These are phyloP conservation scores for Lasiurus cinereus DNA, from an alignment of 2,113 vertebrate species.

Conservation along the genomic window DNA sequence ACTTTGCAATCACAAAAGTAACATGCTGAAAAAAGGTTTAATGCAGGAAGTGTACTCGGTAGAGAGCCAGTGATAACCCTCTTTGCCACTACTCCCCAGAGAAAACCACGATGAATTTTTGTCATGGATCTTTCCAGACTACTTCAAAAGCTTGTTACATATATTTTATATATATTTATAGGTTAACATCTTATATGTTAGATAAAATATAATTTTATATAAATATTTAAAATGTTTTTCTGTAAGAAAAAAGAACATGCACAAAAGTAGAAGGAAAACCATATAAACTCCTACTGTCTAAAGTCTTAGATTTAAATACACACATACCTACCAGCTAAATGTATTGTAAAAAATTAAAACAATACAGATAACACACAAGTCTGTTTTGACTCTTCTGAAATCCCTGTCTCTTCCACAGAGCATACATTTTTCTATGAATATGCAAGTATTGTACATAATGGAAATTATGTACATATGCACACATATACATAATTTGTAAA, in stretches of 20 bases:
- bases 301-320: not conserved
- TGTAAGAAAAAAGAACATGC: conserved; percentile 36
- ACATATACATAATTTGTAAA: not conserved
- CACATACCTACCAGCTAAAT: not conserved
- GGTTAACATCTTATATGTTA: not conserved
- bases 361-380: conserved; percentile 40
- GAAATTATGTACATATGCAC: not conserved
- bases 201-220: conserved; percentile 31
- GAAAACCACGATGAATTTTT: not conserved
- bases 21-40: not conserved
- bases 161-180: conserved; percentile 27
- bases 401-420: conserved; percentile 30
- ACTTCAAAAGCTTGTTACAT: not conserved
- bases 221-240: conserved; percentile 3
- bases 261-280: conserved; percentile 62
- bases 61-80: not conserved
- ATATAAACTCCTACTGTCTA: not conserved
- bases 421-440: not conserved
- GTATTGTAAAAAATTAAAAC: conserved; percentile 60
- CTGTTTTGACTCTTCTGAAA: conserved; percentile 35
- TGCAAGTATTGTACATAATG: conserved; percentile 35
- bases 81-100: not conserved
- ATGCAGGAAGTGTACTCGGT: not conserved
- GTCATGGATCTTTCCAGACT: not conserved
- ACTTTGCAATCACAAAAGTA: conserved; percentile 36